Conservation (phyloP, 2,888 invertebrate species). For the Pachydiplax longipennis region DNA sequence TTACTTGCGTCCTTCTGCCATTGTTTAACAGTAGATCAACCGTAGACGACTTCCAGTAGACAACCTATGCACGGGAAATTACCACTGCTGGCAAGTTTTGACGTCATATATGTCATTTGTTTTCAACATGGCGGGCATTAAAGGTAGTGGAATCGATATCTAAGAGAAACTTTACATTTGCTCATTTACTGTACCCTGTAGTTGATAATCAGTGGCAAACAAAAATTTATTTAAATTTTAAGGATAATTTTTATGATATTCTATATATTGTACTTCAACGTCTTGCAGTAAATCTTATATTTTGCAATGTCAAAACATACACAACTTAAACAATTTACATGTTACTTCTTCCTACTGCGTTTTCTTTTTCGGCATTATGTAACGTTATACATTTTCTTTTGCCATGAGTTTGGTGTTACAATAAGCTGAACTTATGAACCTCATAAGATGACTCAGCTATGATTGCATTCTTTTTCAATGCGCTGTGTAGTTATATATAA, state of each 20-base stretch:
- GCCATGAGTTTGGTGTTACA: neutral
- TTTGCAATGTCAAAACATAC: neutral
- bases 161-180: neutral
- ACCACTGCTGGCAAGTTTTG: constrained; percentile 38
- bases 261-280: too few relatives aligned
- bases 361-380: too few relatives aligned
- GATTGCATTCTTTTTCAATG: neutral
- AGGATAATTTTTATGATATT: neutral
- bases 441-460: neutral
- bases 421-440: too few relatives aligned
- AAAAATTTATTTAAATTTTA: neutral
- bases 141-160: constrained; percentile 46
- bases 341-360: too few relatives aligned
- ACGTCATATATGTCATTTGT: constrained; percentile 34
- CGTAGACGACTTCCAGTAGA: constrained; percentile 7
- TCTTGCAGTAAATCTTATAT: too few relatives aligned
- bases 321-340: neutral
- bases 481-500: neutral
- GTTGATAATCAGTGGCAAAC: neutral
- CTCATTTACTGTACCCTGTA: neutral
- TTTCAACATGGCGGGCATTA: constrained; percentile 47
- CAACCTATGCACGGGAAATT: constrained; percentile 27
- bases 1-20: constrained; percentile 68
- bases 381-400: too few relatives aligned
- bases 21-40: constrained; percentile 51